These are phyloP conservation scores for Leptinotarsa undecemlineata DNA, from an alignment of 1,140 invertebrate species.

Conservation along the genomic window DNA sequence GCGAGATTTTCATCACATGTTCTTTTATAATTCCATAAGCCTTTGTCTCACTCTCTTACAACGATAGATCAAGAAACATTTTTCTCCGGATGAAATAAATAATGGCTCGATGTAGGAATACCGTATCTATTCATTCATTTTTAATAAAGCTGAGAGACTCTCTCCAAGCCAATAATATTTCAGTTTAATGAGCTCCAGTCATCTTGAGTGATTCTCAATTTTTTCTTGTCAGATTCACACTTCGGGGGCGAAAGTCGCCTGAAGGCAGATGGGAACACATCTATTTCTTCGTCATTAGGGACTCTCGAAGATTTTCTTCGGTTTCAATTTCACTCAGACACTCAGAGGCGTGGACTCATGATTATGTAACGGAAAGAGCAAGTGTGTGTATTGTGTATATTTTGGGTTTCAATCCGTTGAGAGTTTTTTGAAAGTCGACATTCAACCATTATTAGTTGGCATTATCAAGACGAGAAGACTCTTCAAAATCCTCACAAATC, in stretches of 20 bases:
- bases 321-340: not conserved
- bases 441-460: no score
- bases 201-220: not conserved
- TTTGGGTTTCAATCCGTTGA: no score
- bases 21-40: no score
- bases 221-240: conserved; percentile 1
- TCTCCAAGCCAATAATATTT: not conserved
- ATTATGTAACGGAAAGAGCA: no score
- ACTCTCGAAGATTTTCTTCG: not conserved
- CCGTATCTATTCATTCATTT: not conserved
- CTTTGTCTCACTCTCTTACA: not conserved
- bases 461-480: no score
- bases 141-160: not conserved
- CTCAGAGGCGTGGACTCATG: not conserved
- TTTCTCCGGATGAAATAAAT: not conserved
- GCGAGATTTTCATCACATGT: no score
- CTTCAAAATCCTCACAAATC: no score
- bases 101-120: not conserved
- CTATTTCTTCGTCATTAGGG: conserved; percentile 2
- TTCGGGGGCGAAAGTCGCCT: not conserved
- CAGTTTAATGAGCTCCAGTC: not conserved
- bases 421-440: no score
- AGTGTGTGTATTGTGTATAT: no score
- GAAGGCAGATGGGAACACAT: not conserved
- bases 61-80: not conserved